Percentiles rank a stretch among this genome's conserved stretches.
phyloP scores from a whole-genome alignment of 2,113 vertebrate genomes.

The Cyanoliseus patagonus region DNA sequence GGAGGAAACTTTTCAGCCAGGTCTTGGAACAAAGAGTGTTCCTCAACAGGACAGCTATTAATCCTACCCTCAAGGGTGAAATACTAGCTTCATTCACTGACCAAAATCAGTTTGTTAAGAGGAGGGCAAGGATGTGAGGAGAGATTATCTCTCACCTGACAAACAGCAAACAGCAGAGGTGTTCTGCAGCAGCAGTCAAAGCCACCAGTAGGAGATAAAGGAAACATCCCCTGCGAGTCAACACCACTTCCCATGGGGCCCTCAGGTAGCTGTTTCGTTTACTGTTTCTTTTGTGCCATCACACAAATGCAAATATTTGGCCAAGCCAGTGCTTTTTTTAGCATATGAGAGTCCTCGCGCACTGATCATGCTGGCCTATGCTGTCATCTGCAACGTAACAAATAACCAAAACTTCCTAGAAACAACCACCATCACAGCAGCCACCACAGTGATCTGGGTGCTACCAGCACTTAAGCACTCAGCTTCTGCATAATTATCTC shows the following conservation, averaged over 20 bases:
- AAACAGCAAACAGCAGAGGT: not conserved
- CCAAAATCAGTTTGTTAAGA: not conserved
- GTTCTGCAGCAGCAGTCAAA: not conserved
- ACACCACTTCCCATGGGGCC: not conserved
- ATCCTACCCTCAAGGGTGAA: not conserved
- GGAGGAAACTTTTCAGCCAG: not conserved
- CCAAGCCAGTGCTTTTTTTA: not conserved
- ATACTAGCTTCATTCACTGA: not conserved
- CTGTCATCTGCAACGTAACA: not conserved
- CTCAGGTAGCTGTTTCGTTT: not conserved
- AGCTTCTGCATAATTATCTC: not conserved
- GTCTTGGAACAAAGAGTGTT: not conserved
- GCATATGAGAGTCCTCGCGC: not conserved
- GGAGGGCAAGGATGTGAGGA: not conserved
- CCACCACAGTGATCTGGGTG: not conserved
- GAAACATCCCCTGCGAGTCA: not conserved
- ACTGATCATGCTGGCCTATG: not conserved
- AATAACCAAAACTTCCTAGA: not conserved
- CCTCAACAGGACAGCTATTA: not conserved
- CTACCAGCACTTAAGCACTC: not conserved
- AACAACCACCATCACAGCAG: not conserved
- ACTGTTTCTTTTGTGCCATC: not conserved
- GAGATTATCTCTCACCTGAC: not conserved
- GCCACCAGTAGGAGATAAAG: not conserved
- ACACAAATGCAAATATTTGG: not conserved